phyloP scores from a whole-genome alignment of 2,888 invertebrate genomes.

The Stomorhina lunata region DNA sequence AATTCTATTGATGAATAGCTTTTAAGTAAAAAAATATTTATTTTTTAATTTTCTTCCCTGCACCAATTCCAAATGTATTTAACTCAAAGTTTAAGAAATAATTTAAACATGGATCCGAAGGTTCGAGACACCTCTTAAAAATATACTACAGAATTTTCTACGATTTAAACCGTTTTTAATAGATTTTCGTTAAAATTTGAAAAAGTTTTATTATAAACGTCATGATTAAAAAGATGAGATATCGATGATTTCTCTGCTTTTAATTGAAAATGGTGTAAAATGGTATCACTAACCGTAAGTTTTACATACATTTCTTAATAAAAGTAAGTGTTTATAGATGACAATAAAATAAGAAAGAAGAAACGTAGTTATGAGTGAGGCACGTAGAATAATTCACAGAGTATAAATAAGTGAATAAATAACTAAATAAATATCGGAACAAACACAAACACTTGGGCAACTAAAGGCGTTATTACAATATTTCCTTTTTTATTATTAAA shows the following conservation, averaged over 20 bases:
- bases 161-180: no score
- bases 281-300: not conserved
- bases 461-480: conserved; percentile 44
- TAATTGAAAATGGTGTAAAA: conserved; percentile 24
- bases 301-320: not conserved
- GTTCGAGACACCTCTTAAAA: no score
- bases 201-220: no score
- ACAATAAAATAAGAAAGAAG: conserved; percentile 10
- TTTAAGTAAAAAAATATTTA: not conserved
- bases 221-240: no score
- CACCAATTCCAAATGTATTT: not conserved
- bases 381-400: not conserved
- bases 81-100: no score
- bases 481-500: not conserved
- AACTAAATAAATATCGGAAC: not conserved
- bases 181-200: no score
- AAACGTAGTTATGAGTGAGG: not conserved
- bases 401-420: not conserved
- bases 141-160: no score
- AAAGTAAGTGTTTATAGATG: conserved; percentile 8
- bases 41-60: not conserved
- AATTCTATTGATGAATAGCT: conserved; percentile 30
- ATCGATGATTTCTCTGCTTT: no score
- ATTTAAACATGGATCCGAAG: no score
- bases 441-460: conserved; percentile 5